Conservation (phyloP, 2,797 vertebrate species). For the Petrocephalus sullivani region DNA sequence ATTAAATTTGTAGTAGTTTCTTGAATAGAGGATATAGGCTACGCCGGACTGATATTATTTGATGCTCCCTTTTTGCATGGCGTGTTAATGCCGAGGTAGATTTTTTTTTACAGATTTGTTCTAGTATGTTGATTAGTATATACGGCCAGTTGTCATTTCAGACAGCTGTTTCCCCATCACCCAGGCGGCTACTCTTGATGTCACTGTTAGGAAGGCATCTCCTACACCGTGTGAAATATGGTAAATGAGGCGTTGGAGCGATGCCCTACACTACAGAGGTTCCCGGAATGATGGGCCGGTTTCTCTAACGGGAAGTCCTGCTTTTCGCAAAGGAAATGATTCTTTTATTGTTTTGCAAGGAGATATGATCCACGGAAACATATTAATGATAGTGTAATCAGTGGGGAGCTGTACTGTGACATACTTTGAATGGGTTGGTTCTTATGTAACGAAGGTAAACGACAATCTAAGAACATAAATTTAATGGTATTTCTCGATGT, state of each 20-base stretch:
- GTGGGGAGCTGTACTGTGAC: neutral
- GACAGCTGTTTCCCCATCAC: constrained; percentile 29
- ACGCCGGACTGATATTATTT: neutral
- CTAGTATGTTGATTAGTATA: constrained; percentile 21
- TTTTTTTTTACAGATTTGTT: constrained; percentile 25
- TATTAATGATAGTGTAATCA: neutral
- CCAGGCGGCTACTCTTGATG: neutral
- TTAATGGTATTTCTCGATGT: neutral
- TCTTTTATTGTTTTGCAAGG: neutral
- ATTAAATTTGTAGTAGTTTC: neutral
- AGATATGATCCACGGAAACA: neutral
- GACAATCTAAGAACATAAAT: neutral
- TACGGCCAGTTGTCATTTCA: constrained; percentile 28
- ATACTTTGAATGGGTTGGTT: neutral
- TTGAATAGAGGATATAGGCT: neutral
- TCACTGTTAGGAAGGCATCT: neutral
- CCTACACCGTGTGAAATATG: neutral
- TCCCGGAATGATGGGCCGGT: neutral
- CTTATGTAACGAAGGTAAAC: neutral
- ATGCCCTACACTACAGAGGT: neutral
- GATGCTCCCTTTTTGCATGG: neutral
- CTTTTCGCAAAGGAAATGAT: neutral
- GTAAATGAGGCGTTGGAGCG: neutral
- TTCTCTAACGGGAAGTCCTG: neutral
- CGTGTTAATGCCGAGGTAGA: neutral